Evolutionary conservation across 1,140 invertebrate genomes (phyloP).

Genomic region (Drosophila oshimai): DNA sequence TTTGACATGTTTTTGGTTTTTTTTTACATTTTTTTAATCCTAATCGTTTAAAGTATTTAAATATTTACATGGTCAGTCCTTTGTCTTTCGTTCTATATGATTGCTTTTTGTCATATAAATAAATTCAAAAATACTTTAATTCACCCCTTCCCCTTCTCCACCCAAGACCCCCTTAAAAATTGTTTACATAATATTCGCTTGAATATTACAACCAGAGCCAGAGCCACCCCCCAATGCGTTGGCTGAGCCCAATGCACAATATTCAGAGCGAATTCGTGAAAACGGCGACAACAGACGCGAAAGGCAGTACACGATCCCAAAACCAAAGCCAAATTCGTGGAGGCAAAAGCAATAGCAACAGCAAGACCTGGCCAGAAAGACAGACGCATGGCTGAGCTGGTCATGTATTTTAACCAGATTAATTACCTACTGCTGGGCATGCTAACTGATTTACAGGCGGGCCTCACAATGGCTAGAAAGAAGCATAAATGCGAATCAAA

Average conservation of each 20-base stretch:
- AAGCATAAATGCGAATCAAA: too few relatives aligned
- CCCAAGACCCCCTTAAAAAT: too few relatives aligned
- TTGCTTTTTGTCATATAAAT: too few relatives aligned
- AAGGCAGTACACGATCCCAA: conserved; percentile 19
- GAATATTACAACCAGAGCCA: not conserved
- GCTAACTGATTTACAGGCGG: not conserved
- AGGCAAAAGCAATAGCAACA: too few relatives aligned
- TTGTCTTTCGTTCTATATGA: too few relatives aligned
- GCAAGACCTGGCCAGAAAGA: not conserved
- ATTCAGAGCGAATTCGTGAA: conserved; percentile 35
- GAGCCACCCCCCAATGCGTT: not conserved
- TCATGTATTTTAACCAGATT: conserved; percentile 11
- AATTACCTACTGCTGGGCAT: conserved; percentile 8
- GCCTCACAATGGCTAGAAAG: too few relatives aligned
- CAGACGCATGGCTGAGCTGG: not conserved
- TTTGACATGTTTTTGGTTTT: too few relatives aligned
- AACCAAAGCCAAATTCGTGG: not conserved
- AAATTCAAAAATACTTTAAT: too few relatives aligned
- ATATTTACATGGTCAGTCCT: too few relatives aligned
- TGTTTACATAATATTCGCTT: conserved; percentile 13
- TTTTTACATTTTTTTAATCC: too few relatives aligned
- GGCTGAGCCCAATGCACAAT: not conserved
- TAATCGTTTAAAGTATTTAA: too few relatives aligned
- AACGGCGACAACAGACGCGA: not conserved
- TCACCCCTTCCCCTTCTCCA: too few relatives aligned